Evolutionary conservation across 2,797 vertebrate genomes (phyloP).

Genomic region (Apogon hyalosoma): DNA sequence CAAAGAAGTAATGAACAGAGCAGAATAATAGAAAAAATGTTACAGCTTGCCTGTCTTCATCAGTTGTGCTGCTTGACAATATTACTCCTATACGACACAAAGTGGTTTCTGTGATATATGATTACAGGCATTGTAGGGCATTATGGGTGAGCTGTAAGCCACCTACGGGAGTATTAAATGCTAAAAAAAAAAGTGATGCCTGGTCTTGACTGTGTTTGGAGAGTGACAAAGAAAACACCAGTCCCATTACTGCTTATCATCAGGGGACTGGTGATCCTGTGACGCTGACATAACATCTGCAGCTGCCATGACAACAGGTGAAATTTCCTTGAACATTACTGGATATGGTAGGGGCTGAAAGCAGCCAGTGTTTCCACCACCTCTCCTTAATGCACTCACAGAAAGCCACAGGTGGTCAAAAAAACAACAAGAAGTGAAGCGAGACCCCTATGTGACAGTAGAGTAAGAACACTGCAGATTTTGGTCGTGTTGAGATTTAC

Average conservation of each 20-base stretch:
- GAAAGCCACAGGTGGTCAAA: constrained; percentile 60
- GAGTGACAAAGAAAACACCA: constrained; percentile 27
- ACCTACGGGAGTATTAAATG: constrained; percentile 16
- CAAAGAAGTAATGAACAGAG: no score
- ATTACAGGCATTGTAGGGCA: background rate
- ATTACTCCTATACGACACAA: background rate
- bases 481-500: constrained; percentile 27
- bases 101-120: background rate
- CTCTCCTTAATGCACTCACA: constrained; percentile 35
- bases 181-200: background rate
- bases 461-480: constrained; percentile 35
- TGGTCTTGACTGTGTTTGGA: constrained; percentile 4
- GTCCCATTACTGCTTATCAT: constrained; percentile 47
- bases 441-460: constrained; percentile 8
- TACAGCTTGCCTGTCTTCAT: background rate
- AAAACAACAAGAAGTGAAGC: constrained; percentile 33
- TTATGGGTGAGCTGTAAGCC: constrained; percentile 3
- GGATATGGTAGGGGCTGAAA: constrained; percentile 43
- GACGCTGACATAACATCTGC: constrained; percentile 42
- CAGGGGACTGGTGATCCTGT: constrained; percentile 7
- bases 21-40: no score
- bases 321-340: constrained; percentile 29
- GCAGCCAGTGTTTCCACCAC: constrained; percentile 59
- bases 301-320: constrained; percentile 60
- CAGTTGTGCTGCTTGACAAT: background rate